Evolutionary conservation across 2,113 vertebrate species (phyloP).

Genomic region (Anseranas semipalmata): DNA sequence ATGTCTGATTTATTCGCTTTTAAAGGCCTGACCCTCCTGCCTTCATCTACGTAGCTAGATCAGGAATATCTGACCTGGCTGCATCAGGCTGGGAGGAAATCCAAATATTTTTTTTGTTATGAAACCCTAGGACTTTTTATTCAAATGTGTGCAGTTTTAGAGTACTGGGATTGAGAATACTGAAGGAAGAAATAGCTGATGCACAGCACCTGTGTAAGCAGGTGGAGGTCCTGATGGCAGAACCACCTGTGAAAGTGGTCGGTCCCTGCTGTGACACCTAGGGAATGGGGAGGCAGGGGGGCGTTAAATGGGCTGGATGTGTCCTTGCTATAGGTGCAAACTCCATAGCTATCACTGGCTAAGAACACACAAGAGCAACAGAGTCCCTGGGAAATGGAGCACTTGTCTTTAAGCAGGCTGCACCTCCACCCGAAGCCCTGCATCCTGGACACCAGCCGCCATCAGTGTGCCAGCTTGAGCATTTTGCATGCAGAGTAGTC

Average conservation of each 20-base stretch:
- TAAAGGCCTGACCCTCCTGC: background rate
- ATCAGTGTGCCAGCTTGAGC: background rate
- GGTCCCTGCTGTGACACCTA: background rate
- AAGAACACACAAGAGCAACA: rapidly evolving
- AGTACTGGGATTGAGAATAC: background rate
- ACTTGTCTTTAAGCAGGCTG: background rate
- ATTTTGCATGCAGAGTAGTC: background rate
- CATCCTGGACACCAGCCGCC: background rate
- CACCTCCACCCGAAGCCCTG: background rate
- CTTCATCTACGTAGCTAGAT: background rate
- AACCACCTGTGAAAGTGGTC: rapidly evolving
- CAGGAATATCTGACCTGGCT: background rate
- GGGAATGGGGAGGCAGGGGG: background rate
- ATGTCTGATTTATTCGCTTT: background rate
- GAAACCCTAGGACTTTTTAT: background rate
- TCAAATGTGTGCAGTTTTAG: rapidly evolving
- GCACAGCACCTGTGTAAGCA: background rate
- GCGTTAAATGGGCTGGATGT: background rate
- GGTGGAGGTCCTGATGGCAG: background rate
- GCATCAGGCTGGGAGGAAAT: background rate
- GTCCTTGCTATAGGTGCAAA: background rate
- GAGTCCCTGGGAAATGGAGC: background rate
- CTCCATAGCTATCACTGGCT: background rate
- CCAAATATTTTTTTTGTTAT: background rate
- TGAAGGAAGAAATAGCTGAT: background rate